phyloP scores from a whole-genome alignment of 2,797 vertebrate genomes.

The Malacoraja senta region DNA sequence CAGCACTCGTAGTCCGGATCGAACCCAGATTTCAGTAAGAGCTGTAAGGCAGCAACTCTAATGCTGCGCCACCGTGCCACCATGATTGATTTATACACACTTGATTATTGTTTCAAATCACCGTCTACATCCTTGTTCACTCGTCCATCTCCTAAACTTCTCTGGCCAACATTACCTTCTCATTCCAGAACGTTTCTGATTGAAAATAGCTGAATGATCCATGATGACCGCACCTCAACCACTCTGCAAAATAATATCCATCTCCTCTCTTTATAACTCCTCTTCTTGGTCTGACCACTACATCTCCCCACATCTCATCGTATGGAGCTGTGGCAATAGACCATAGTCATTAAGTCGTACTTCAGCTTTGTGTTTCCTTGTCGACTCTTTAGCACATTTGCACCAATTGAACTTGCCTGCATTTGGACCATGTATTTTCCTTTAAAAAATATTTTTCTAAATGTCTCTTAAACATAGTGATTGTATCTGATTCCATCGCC shows the following conservation, averaged over 20 bases:
- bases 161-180: neutral
- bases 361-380: no score
- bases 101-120: neutral
- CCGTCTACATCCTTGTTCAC: neutral
- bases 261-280: neutral
- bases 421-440: no score
- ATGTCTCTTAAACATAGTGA: no score
- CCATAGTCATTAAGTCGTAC: no score
- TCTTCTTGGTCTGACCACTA: neutral
- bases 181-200: neutral
- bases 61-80: no score
- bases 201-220: neutral
- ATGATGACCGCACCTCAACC: neutral
- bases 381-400: no score
- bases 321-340: neutral
- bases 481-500: no score
- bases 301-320: neutral
- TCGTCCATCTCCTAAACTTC: neutral
- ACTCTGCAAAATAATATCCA: neutral
- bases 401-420: no score
- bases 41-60: no score
- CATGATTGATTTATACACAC: neutral
- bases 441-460: no score
- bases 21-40: no score
- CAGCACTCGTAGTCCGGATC: no score